phyloP scores from a whole-genome alignment of 2,888 invertebrate species.

The Bellardia pandia region DNA sequence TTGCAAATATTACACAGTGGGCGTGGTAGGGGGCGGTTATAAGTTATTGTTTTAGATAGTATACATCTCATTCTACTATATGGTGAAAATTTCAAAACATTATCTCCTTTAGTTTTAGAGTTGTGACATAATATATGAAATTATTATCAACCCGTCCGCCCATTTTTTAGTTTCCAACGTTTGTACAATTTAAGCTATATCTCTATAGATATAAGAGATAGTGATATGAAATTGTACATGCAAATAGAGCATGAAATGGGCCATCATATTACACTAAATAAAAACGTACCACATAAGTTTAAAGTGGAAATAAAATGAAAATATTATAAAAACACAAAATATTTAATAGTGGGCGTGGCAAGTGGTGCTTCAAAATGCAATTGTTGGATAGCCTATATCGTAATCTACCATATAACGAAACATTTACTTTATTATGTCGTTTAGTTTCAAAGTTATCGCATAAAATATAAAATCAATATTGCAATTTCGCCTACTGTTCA shows the following conservation, averaged over 20 bases:
- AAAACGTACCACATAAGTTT: not conserved
- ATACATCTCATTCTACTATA: not conserved
- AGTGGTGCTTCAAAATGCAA: not conserved
- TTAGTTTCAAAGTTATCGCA: not conserved
- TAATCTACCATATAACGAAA: too few species aligned
- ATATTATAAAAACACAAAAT: not conserved
- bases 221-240: not conserved
- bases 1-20: too few species aligned
- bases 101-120: not conserved
- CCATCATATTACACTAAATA: not conserved
- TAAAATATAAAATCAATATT: not conserved
- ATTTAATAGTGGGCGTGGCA: not conserved
- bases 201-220: not conserved
- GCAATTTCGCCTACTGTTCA: not conserved
- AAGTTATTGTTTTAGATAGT: too few species aligned
- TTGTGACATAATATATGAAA: not conserved
- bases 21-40: not conserved
- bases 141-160: too few species aligned
- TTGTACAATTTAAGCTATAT: not conserved
- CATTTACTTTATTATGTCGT: too few species aligned
- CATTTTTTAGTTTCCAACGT: too few species aligned
- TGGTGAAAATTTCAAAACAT: not conserved
- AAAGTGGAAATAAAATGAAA: not conserved
- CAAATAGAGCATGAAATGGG: not conserved
- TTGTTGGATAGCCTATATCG: too few species aligned